Conservation (phyloP, 2,888 invertebrate genomes). For the Rhingia rostrata region DNA sequence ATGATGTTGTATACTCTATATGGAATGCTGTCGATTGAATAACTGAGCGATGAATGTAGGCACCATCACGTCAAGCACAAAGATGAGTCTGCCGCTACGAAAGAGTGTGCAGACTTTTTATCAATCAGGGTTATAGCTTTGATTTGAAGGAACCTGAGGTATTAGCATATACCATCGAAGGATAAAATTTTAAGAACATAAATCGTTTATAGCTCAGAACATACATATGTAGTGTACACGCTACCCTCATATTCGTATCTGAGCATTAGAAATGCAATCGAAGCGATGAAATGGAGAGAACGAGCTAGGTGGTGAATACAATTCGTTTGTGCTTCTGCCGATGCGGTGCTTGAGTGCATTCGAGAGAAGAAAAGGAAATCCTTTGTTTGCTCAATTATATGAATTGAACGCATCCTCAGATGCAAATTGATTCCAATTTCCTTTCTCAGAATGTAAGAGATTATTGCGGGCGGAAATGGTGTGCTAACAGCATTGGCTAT, state of each 20-base stretch:
- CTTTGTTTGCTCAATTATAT: slow-evolving; percentile 69
- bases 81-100: not conserved
- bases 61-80: slow-evolving; percentile 13
- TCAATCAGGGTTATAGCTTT: slow-evolving; percentile 67
- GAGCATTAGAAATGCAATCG: slow-evolving; percentile 51
- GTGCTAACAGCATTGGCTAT: not conserved
- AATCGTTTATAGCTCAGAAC: slow-evolving; percentile 50
- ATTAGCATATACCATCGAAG: slow-evolving; percentile 69
- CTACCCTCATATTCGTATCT: not conserved
- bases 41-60: slow-evolving; percentile 37
- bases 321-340: slow-evolving; percentile 38
- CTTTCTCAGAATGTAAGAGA: slow-evolving; percentile 35
- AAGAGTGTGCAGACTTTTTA: slow-evolving; percentile 57
- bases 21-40: slow-evolving; percentile 68
- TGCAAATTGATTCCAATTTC: slow-evolving; percentile 59
- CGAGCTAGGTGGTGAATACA: slow-evolving; percentile 19
- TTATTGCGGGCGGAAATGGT: not conserved
- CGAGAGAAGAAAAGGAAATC: slow-evolving; percentile 66
- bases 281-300: not conserved
- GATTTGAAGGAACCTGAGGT: slow-evolving; percentile 64
- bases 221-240: not conserved
- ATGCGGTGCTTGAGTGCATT: slow-evolving; percentile 55
- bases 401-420: slow-evolving; percentile 59
- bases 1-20: slow-evolving; percentile 62
- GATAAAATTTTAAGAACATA: slow-evolving; percentile 69